Percentiles rank a stretch among this genome's conserved stretches.
Conservation (phyloP, 1,140 invertebrate species). For the Hypsibius dujardini region DNA sequence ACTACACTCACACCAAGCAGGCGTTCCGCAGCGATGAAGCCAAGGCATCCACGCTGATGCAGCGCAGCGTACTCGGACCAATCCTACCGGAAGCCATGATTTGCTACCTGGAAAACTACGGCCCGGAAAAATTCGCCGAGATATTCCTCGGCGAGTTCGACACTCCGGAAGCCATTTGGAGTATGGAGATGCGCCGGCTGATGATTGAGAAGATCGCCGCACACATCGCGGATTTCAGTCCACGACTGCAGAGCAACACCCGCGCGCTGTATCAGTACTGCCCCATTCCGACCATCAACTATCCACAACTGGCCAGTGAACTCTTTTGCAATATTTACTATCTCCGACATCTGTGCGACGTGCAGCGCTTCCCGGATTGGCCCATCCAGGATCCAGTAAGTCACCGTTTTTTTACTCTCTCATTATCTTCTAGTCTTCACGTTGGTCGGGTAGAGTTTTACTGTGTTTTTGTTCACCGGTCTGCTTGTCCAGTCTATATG, state of each 20-base stretch:
- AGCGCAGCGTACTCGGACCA: slow-evolving; percentile 55
- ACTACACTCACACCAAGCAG: slow-evolving; percentile 82
- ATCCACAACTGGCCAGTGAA: slow-evolving; percentile 85
- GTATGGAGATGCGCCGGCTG: slow-evolving; percentile 48
- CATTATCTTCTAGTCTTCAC: too few species aligned
- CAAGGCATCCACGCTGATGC: slow-evolving; percentile 28
- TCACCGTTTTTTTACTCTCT: slow-evolving; percentile 10
- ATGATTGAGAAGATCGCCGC: slow-evolving; percentile 89
- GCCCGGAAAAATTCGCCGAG: slow-evolving; percentile 91
- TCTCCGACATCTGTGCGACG: slow-evolving; percentile 83
- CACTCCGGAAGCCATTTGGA: slow-evolving; percentile 84
- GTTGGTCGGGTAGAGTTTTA: too few species aligned
- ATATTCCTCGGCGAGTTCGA: slow-evolving; percentile 98
- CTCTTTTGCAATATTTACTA: slow-evolving; percentile 99
- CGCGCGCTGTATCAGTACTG: slow-evolving; percentile 90
- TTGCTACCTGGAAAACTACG: slow-evolving; percentile 94
- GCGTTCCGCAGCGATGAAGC: slow-evolving; percentile 79
- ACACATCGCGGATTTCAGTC: slow-evolving; percentile 90
- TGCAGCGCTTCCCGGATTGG: slow-evolving; percentile 77
- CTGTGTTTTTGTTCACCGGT: too few species aligned
- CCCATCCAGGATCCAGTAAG: slow-evolving; percentile 79
- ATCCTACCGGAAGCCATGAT: slow-evolving; percentile 97
- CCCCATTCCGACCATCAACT: slow-evolving; percentile 80
- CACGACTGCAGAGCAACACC: slow-evolving; percentile 74
- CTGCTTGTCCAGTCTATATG: too few species aligned